phyloP scores from a whole-genome alignment of 2,797 vertebrate species.

The Anomalospiza imberbis region DNA sequence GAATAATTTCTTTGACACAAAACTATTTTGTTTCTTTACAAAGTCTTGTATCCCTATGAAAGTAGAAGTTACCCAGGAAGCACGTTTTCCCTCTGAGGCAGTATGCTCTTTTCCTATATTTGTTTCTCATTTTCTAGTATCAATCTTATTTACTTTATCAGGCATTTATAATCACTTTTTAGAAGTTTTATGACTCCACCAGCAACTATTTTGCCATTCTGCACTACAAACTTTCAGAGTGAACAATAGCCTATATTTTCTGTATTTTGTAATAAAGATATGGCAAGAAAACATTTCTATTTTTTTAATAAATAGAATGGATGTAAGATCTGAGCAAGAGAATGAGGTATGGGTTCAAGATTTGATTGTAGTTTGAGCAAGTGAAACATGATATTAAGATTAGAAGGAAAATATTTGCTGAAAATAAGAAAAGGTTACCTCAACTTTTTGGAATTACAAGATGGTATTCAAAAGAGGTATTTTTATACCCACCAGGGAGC shows the following conservation, averaged over 20 bases:
- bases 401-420: not conserved
- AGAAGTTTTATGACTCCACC: not conserved
- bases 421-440: conserved; percentile 15
- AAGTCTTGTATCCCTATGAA: not conserved
- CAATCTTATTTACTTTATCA: not conserved
- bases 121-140: not conserved
- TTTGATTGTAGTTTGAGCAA: not conserved
- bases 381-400: not conserved
- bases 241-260: not conserved
- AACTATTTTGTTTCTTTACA: not conserved
- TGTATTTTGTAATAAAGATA: not conserved
- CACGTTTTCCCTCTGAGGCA: not conserved
- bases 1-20: conserved; percentile 3
- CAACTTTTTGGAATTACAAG: not conserved
- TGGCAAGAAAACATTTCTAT: not conserved
- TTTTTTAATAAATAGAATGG: not conserved
- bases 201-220: not conserved
- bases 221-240: not conserved
- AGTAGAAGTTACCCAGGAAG: not conserved
- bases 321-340: not conserved
- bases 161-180: not conserved
- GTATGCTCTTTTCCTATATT: not conserved
- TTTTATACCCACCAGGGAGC: conserved; percentile 3
- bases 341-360: not conserved
- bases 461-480: not conserved